A percentile compares a stretch with the other conserved stretches of the same genome.
Evolutionary conservation across 64 coral and sea anemone species (phyloP).

Genomic region (Stichodactyla helianthus): DNA sequence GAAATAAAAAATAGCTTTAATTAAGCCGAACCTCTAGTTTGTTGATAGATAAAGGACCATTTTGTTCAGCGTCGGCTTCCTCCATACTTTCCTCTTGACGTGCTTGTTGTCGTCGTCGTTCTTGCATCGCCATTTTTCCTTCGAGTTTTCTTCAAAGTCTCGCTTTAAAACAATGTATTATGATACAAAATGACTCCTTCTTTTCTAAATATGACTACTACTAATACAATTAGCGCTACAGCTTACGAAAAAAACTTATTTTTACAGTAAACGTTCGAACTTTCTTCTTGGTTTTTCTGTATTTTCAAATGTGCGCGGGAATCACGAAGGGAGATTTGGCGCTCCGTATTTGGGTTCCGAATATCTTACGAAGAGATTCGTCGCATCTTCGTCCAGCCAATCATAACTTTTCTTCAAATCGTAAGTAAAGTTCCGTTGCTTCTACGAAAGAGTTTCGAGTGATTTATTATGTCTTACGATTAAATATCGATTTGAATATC

Average conservation of each 20-base stretch:
- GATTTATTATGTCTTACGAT: not conserved
- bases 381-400: not conserved
- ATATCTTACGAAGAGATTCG: not conserved
- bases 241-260: not conserved
- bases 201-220: not conserved
- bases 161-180: not conserved
- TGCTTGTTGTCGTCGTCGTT: slow-evolving; percentile 67
- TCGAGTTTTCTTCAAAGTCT: not conserved
- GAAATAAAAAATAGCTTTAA: not conserved
- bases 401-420: not conserved
- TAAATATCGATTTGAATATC: not conserved
- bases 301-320: slow-evolving; percentile 14
- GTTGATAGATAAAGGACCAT: slow-evolving; percentile 62
- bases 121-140: slow-evolving; percentile 74
- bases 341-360: slow-evolving; percentile 8
- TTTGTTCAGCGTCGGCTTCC: slow-evolving; percentile 61
- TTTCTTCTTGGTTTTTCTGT: not conserved
- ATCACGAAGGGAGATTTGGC: not conserved
- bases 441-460: not conserved
- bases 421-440: not conserved
- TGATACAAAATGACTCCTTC: not conserved
- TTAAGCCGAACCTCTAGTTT: slow-evolving; percentile 69
- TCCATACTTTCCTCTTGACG: slow-evolving; percentile 60
- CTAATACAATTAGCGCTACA: not conserved
- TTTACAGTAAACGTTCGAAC: not conserved